Percentiles rank a stretch among this genome's conserved stretches.
These are phyloP conservation scores for Acanthurus leucopareius DNA, from an alignment of 2,797 vertebrate genomes.

Conservation along the genomic window DNA sequence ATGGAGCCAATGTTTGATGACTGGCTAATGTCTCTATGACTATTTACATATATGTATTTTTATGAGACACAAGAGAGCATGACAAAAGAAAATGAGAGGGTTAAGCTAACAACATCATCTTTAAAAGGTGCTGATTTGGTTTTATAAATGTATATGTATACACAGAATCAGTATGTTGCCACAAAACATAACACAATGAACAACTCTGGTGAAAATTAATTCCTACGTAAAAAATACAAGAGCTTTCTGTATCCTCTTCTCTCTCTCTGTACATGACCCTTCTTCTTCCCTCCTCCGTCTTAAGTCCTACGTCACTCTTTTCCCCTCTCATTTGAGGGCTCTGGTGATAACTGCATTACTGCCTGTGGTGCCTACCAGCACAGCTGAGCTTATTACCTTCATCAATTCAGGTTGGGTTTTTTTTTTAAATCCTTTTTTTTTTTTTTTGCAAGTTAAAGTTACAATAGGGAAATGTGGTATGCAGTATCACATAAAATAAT, in stretches of 20 bases:
- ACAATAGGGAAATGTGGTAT: no score
- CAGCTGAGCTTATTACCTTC: no score
- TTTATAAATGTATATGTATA: neutral
- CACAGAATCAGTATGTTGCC: conserved; percentile 24
- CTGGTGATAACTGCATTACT: no score
- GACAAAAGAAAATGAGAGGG: conserved; percentile 40
- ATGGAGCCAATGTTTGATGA: conserved; percentile 19
- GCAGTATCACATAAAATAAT: no score
- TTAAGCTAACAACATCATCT: conserved; percentile 22
- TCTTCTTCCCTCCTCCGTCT: neutral
- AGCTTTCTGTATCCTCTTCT: neutral
- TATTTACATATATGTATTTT: conserved; percentile 5
- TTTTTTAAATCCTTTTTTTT: no score
- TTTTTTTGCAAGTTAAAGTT: no score
- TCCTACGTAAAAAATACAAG: conserved; percentile 37
- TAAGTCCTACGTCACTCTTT: conserved; percentile 17
- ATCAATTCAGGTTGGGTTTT: no score
- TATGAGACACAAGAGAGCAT: conserved; percentile 17
- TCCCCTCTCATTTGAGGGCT: neutral
- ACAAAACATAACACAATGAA: conserved; percentile 46
- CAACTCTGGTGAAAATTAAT: conserved; percentile 10
- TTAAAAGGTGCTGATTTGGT: conserved; percentile 33
- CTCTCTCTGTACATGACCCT: neutral
- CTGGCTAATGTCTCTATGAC: conserved; percentile 27
- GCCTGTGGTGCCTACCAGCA: no score